A percentile compares a stretch with the other conserved stretches of the same genome.
phyloP scores from a whole-genome alignment of 2,113 vertebrate species.

The Mystacornis crossleyi region DNA sequence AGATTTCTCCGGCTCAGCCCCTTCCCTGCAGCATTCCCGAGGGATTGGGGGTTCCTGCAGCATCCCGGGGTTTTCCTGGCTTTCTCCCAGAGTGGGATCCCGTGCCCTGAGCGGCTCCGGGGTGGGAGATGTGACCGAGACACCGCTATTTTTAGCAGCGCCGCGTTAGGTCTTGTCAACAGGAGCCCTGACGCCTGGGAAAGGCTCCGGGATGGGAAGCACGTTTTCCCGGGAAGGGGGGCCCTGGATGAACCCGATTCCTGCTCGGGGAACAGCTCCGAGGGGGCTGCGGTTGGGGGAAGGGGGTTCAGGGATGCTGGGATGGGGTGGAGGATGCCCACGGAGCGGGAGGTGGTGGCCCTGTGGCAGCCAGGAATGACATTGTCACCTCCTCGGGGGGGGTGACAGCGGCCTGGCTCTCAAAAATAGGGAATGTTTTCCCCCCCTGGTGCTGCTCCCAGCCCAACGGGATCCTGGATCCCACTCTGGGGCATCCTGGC shows the following conservation, averaged over 20 bases:
- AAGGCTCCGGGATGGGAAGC: neutral
- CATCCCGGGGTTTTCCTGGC: neutral
- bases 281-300: neutral
- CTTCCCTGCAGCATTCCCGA: neutral
- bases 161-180: neutral
- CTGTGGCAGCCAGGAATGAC: neutral
- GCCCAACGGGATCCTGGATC: accelerated
- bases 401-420: neutral
- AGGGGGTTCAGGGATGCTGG: neutral
- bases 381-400: neutral
- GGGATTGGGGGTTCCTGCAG: neutral
- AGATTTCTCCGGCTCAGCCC: neutral
- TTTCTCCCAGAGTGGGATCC: neutral
- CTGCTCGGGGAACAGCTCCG: accelerated
- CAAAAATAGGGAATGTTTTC: neutral
- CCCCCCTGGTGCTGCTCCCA: neutral
- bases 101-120: accelerated
- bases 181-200: neutral
- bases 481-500: neutral
- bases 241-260: neutral
- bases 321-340: accelerated
- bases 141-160: neutral
- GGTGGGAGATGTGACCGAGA: neutral
- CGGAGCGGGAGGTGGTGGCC: accelerated
- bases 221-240: neutral